phyloP scores from a whole-genome alignment of 2,888 invertebrate genomes.

The Andrena praecox region DNA sequence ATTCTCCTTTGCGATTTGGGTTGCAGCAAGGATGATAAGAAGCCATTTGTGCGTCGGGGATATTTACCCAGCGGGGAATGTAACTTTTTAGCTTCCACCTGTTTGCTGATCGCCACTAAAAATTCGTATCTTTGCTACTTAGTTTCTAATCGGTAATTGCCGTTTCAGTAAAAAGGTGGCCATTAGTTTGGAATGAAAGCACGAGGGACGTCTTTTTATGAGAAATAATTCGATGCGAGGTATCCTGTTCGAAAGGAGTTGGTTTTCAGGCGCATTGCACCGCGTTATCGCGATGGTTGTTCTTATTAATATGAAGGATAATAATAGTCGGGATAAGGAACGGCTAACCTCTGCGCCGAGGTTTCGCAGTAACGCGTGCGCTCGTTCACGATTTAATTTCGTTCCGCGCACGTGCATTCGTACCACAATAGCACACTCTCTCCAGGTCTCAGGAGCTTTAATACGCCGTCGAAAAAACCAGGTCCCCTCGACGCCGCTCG shows the following conservation, averaged over 20 bases:
- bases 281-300: not conserved
- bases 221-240: not conserved
- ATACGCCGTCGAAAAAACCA: not conserved
- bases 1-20: no score
- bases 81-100: not conserved
- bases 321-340: not conserved
- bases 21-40: no score
- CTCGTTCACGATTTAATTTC: slow-evolving; percentile 29
- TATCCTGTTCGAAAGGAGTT: not conserved
- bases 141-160: not conserved
- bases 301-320: not conserved
- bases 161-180: not conserved
- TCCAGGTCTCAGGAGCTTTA: slow-evolving; percentile 16
- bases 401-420: slow-evolving; percentile 49
- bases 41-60: no score
- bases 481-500: not conserved
- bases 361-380: slow-evolving; percentile 18
- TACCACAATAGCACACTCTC: slow-evolving; percentile 25
- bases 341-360: slow-evolving; percentile 4
- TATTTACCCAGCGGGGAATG: no score
- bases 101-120: not conserved
- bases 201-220: not conserved
- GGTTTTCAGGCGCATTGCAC: not conserved
- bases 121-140: not conserved
- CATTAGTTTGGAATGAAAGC: not conserved